Conservation (phyloP, 1,140 invertebrate species). For the Mycetomoellerius zeteki region DNA sequence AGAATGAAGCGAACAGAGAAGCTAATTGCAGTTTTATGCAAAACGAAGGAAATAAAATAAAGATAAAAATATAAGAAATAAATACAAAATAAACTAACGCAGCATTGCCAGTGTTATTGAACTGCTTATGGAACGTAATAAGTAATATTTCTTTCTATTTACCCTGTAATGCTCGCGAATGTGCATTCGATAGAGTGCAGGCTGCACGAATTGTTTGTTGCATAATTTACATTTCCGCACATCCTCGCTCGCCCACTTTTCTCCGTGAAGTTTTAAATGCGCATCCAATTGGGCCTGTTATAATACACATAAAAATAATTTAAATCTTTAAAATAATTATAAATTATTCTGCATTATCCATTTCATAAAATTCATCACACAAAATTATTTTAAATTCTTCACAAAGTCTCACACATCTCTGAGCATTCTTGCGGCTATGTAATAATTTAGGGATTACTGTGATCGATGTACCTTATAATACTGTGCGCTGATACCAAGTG, state of each 20-base stretch:
- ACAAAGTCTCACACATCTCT: constrained; percentile 8
- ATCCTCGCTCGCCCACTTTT: constrained; percentile 82
- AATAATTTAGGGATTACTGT: constrained; percentile 9
- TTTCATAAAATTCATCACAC: background rate
- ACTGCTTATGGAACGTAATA: background rate
- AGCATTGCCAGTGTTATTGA: background rate
- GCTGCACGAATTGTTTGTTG: constrained; percentile 82
- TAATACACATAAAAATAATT: constrained; percentile 14
- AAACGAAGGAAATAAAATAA: background rate
- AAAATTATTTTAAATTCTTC: constrained; percentile 1
- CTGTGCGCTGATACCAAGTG: constrained; percentile 79
- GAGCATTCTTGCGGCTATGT: background rate
- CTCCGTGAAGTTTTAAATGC: constrained; percentile 82
- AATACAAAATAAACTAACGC: background rate
- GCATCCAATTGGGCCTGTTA: constrained; percentile 81
- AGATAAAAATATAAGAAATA: no score
- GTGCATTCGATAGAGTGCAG: constrained; percentile 82
- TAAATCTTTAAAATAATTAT: background rate
- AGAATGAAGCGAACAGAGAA: background rate
- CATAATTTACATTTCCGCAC: constrained; percentile 83
- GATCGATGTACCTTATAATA: constrained; percentile 79
- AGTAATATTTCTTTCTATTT: constrained; percentile 27
- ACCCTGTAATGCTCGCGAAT: constrained; percentile 83
- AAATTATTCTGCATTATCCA: background rate
- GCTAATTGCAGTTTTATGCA: background rate